Evolutionary conservation across 2,888 invertebrate species (phyloP).

Genomic region (Augochlorella aurata): DNA sequence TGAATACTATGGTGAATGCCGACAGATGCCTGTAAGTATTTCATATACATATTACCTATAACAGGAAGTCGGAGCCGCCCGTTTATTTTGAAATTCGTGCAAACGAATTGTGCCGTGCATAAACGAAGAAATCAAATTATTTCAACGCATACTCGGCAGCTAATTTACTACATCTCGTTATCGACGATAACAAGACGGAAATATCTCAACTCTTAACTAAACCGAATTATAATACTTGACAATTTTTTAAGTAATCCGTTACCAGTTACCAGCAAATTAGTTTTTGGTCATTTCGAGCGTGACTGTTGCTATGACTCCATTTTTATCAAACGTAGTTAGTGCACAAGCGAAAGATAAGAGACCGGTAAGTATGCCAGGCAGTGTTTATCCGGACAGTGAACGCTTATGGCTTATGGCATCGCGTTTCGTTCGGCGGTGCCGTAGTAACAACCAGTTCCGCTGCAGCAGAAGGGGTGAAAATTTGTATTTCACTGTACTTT

Average conservation of each 20-base stretch:
- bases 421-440: background rate
- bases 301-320: no score
- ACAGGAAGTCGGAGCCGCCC: background rate
- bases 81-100: background rate
- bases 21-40: constrained; percentile 87
- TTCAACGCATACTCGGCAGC: no score
- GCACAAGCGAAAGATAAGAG: background rate
- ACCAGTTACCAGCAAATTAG: background rate
- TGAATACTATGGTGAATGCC: constrained; percentile 95
- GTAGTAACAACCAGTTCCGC: background rate
- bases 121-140: no score
- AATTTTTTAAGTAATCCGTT: no score
- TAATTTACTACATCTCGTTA: no score
- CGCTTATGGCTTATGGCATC: background rate
- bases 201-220: no score
- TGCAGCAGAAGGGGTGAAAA: background rate
- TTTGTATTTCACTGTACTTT: no score
- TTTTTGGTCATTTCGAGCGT: no score
- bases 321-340: background rate
- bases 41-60: background rate
- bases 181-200: no score
- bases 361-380: background rate
- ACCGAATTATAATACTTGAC: no score
- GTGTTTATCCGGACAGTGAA: background rate
- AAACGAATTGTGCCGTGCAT: background rate